Base-by-base conservation (phyloP, 1,140 invertebrate species). In the Antheraea pernyi region DNA sequence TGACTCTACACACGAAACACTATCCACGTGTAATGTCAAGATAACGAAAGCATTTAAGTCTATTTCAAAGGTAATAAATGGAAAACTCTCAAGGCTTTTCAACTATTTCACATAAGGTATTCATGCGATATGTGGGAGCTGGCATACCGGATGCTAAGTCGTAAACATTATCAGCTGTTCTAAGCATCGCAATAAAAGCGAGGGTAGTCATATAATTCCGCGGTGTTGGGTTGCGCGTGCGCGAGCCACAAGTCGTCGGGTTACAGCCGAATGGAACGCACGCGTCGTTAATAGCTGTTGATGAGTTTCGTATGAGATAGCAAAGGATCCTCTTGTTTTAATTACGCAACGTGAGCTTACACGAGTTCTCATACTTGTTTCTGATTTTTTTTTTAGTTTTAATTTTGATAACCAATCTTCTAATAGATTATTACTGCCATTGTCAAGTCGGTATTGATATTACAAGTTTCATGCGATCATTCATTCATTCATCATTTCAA, bases 181-280 rank as follows among this genome's bases (percentile, higher is more conserved):
- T 72, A 78, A 71, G 68, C 58, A 59, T 46, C 59, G 68, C 65
- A 73, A 75, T 70, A 70, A 64, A 70, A 19, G 60, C 59, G 74
- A 67, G 72, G 77, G 70, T 71, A 76, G 74, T 73, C 75, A 66
- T 78, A 73, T 37, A 72, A 78, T 76, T 69, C 72, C 59, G 64
- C 48, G 74, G 82, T 76, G 74, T 84, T 82, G 65, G 42, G 62
- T 83, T 19, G 61, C 60, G 77, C 80, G 77, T 80, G 83, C 78
- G 82, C 76, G 74, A 75, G 53, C 66, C 39, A 69, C 76, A 71
- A 84, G 69, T 75, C 68, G 67, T 82, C 79, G 62, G 46, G 71
- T 81, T 74, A 75, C 79, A 53, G 59, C 62, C 39, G 53, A 48
- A 67, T 61, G 58, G 70, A 75, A 71, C 68, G 71, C 75, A 78